Evolutionary conservation across 2,113 vertebrate species (phyloP).

Genomic region (Rhadina sibilatrix): DNA sequence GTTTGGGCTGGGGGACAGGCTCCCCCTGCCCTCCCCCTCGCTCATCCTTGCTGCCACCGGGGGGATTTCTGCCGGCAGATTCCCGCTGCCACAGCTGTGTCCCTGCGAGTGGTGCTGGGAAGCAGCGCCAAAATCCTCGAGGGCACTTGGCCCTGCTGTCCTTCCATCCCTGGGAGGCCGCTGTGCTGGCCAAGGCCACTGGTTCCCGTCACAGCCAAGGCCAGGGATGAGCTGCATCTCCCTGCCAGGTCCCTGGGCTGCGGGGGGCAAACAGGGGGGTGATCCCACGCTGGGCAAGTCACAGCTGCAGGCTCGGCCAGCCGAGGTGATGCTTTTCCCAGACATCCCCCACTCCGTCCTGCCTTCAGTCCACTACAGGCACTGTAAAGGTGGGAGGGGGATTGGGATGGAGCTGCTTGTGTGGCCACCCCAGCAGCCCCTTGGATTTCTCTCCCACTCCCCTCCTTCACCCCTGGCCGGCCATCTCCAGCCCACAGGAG

Average conservation of each 20-base stretch:
- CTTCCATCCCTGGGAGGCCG: not conserved
- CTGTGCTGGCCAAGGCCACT: not conserved
- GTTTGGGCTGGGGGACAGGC: not conserved
- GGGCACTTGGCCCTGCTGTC: not conserved
- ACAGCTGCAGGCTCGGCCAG: not conserved
- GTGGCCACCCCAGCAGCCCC: not conserved
- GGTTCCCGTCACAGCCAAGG: not conserved
- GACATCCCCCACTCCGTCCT: accelerated
- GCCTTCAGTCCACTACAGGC: not conserved
- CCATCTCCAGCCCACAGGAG: accelerated
- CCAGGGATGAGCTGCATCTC: not conserved
- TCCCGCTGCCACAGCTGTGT: not conserved
- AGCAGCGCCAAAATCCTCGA: not conserved
- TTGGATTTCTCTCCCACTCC: not conserved
- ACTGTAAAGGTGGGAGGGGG: not conserved
- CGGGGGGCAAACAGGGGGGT: accelerated
- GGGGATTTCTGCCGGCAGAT: not conserved
- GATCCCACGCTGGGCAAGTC: not conserved
- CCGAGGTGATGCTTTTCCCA: not conserved
- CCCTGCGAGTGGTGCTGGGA: not conserved
- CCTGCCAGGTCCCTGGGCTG: not conserved
- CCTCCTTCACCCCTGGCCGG: not conserved
- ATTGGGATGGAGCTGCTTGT: not conserved
- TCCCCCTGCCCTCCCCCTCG: not conserved
- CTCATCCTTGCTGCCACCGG: not conserved